Evolutionary conservation across 2,113 vertebrate genomes (phyloP), one percentile per base, ranked within the genome.

Genomic region (Lampris megalopsis): DNA sequence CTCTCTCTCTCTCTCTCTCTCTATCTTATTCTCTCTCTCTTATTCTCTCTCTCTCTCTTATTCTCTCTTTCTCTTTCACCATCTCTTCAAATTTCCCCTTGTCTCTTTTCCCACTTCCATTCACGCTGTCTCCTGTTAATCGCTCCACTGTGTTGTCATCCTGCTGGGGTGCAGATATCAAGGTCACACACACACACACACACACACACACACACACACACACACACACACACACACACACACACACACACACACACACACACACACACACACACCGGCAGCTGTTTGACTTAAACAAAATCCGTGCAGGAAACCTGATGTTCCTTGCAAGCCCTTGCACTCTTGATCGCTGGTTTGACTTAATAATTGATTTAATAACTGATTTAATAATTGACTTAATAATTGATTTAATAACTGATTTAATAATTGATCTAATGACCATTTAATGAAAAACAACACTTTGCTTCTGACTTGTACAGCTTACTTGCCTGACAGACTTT

Each of bases 131-230:
- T 83, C 64, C 68, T 66, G 81, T 86, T 88, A 90, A 90, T 89
- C 87, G 82, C 84, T 86, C 79, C 76, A 81, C 88, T 90, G 75
- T 56, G 47, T 82, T 77, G 72, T 90, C 78, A 86, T 82, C 79
- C 75, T 81, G 83, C 87, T 86, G 83, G 3, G 83, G 82, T 60
- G 71, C 77, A 86, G 80, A 85, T 85, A 86, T 84, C 88, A 90
- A 92, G 91, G 91, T 92, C 89, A 90, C 84, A 70, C 73, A 48
- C 77, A 64, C 75, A 75, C 64, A 70, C 77, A 83, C 86, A 84
- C 67, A 86, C 83, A 77, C 82, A 86, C 77, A 77, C 54, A 35
- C 54, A 58, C 36, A 58, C 56, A 37, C 35, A 37, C 54, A 62
- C 76, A 57, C 57, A 70, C 59, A 38, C 24, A 10, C 37, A 52